Evolutionary conservation across 1,140 invertebrate species (phyloP).

Genomic region (Chionoecetes opilio): DNA sequence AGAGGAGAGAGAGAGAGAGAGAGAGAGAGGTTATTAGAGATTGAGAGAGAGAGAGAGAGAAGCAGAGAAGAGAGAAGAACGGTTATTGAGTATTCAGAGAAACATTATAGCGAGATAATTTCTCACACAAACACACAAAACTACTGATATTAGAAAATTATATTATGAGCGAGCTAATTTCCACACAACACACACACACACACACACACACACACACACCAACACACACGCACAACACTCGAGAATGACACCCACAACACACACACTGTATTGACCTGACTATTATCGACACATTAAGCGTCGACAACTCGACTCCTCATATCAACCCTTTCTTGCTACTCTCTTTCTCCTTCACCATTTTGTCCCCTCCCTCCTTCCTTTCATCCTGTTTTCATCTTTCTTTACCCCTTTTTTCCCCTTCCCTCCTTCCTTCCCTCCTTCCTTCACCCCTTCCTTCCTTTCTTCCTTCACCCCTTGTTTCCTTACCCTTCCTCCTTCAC

Average conservation of each 20-base stretch:
- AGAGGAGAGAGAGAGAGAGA: background rate
- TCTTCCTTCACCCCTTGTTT: no score
- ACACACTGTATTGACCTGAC: background rate
- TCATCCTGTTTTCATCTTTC: no score
- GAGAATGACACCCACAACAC: background rate
- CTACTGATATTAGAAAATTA: background rate
- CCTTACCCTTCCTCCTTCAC: no score
- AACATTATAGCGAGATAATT: no score
- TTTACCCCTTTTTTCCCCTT: no score
- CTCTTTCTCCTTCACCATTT: no score
- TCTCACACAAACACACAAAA: no score
- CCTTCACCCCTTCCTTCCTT: no score
- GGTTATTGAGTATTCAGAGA: no score
- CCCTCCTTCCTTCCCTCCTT: background rate
- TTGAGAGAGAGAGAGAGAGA: constrained; percentile 11
- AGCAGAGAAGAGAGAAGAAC: background rate
- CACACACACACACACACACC: background rate
- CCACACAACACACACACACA: background rate
- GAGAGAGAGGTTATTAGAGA: background rate
- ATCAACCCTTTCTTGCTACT: no score
- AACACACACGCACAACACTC: background rate
- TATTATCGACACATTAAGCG: background rate
- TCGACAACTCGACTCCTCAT: background rate
- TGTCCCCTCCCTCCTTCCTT: no score
- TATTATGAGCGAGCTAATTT: background rate